These are phyloP conservation scores for Omphaloscelis lunosa DNA, from an alignment of 2,888 invertebrate genomes.

Conservation along the genomic window DNA sequence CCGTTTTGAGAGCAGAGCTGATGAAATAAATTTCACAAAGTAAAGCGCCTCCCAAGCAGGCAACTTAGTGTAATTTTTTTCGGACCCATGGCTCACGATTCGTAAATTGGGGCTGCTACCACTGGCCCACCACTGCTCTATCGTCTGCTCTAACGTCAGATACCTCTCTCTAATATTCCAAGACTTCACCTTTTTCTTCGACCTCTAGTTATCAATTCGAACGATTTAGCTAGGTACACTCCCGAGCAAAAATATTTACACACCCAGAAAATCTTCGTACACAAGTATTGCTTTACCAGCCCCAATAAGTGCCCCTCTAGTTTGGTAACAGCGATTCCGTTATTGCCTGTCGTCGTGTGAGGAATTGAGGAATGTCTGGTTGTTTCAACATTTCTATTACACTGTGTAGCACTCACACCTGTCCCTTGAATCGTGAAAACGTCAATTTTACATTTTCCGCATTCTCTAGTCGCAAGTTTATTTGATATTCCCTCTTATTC, in stretches of 20 bases:
- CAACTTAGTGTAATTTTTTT: too few species aligned
- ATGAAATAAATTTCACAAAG: too few species aligned
- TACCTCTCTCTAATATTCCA: too few species aligned
- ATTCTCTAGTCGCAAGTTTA: constrained; percentile 75
- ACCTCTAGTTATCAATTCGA: background rate
- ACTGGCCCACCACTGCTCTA: too few species aligned
- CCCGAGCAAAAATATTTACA: constrained; percentile 18
- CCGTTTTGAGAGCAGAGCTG: too few species aligned
- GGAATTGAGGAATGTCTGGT: constrained; percentile 71
- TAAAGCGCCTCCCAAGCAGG: too few species aligned
- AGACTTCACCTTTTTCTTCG: background rate
- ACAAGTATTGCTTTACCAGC: constrained; percentile 28
- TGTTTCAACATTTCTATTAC: constrained; percentile 80
- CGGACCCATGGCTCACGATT: too few species aligned
- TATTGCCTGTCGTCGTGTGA: constrained; percentile 60
- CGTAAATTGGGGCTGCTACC: too few species aligned
- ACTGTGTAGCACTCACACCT: constrained; percentile 81
- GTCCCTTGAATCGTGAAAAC: constrained; percentile 84
- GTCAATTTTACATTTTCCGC: constrained; percentile 87
- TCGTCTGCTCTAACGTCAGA: too few species aligned
- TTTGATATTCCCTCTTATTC: constrained; percentile 79
- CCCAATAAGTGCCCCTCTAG: constrained; percentile 48
- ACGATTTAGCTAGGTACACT: constrained; percentile 5
- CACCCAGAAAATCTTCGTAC: constrained; percentile 21
- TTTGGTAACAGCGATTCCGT: constrained; percentile 42